These are phyloP conservation scores for Harpalus rufipes DNA, from an alignment of 2,888 invertebrate genomes.

Conservation along the genomic window DNA sequence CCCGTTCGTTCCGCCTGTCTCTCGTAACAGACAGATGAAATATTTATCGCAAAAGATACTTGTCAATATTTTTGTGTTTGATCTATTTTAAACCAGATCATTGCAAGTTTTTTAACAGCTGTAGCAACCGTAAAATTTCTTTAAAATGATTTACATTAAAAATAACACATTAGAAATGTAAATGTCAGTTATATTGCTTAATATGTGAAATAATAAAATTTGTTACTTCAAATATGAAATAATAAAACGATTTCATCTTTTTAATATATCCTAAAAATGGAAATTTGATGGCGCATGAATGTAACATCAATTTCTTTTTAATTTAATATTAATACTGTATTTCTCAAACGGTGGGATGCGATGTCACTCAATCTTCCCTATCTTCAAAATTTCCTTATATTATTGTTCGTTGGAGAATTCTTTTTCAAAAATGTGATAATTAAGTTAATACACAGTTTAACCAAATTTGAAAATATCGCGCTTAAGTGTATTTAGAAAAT, in stretches of 20 bases:
- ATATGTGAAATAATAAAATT: constrained; percentile 8
- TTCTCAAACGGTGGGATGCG: too few relatives aligned
- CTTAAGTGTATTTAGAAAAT: too few relatives aligned
- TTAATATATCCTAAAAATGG: not conserved
- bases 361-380: too few relatives aligned
- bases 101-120: constrained; percentile 14
- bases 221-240: not conserved
- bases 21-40: constrained; percentile 43
- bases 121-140: constrained; percentile 18
- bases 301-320: constrained; percentile 1
- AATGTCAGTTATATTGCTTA: not conserved
- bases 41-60: constrained; percentile 50
- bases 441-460: too few relatives aligned
- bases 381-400: too few relatives aligned
- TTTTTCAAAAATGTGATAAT: too few relatives aligned
- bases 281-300: not conserved
- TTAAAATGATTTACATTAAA: not conserved
- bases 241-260: constrained; percentile 19
- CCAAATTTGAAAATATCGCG: too few relatives aligned
- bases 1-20: constrained; percentile 19
- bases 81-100: constrained; percentile 38
- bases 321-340: too few relatives aligned
- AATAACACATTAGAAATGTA: not conserved
- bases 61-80: constrained; percentile 52
- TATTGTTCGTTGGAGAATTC: too few relatives aligned